Percentiles rank a stretch among this genome's conserved stretches.
Evolutionary conservation across 2,797 vertebrate genomes (phyloP).

Genomic region (Pangasius larnaudii): DNA sequence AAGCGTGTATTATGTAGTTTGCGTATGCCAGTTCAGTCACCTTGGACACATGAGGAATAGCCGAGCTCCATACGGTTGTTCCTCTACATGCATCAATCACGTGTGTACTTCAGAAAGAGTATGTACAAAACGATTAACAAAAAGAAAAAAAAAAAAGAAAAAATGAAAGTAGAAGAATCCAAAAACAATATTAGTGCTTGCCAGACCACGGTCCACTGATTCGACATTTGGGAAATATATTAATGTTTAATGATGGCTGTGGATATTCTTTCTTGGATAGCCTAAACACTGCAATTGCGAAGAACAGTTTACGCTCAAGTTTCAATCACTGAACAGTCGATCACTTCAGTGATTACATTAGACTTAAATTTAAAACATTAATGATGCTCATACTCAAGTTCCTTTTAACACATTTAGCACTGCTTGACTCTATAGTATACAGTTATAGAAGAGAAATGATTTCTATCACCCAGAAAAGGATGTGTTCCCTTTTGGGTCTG

Average conservation of each 20-base stretch:
- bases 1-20: conserved; percentile 16
- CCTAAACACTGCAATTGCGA: neutral
- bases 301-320: neutral
- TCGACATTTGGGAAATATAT: neutral
- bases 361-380: neutral
- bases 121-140: neutral
- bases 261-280: neutral
- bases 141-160: neutral
- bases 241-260: neutral
- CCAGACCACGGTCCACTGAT: neutral
- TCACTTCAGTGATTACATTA: neutral
- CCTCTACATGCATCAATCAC: neutral
- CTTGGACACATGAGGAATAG: conserved; percentile 19
- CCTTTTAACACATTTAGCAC: neutral
- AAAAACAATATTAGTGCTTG: neutral
- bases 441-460: neutral
- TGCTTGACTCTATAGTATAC: neutral
- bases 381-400: neutral
- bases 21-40: conserved; percentile 11
- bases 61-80: conserved; percentile 1
- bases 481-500: neutral
- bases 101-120: neutral
- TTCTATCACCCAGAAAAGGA: neutral
- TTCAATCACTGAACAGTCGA: neutral
- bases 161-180: neutral